Evolutionary conservation across 2,797 vertebrate genomes (phyloP), one percentile per base, ranked within the genome.

Genomic region (Trachurus trachurus): DNA sequence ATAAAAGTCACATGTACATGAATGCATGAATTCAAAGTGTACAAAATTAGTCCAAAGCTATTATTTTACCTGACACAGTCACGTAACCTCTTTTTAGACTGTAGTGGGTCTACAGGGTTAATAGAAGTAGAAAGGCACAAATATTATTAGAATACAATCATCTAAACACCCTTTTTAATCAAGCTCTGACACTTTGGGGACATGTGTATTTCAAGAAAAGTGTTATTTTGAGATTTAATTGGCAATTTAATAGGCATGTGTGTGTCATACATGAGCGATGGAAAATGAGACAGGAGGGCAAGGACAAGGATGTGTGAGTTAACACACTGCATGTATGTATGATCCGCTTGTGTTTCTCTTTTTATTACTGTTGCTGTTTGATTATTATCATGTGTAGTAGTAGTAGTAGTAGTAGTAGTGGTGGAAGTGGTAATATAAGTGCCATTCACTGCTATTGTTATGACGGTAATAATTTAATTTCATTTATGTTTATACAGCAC

Each of bases 161-260:
- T 88, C 81, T 74, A 90, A 91, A 88, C 81, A 90, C 26, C 26
- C 40, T 13, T 82, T 89, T 81, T 70, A 90, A 88, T 92, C 76
- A 84, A 80, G 84, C 75, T 77, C 61, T 64, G 80, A 83, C 84
- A 85, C 86, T 88, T 88, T 80, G 60, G 84, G 89, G 88, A 85
- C 77, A 0, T 29, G 74, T 75, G 69, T 88, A 86, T 89, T 90
- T 87, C 56, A 74, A 87, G 90, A 77, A n/a, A 21, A 10, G 58
- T 45, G 78, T 88, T 90, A 91, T 87, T 89, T 89, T 85, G 53
- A 87, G 83, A 88, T 81, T 84, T 89, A 91, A 90, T 87, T 92
- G 79, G 85, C 78, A 87, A 80, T 83, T 61, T 71, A 76, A 56
- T 66, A 52, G 39, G 26, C 0, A 17, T 9, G 62, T n/a, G 40